Base-by-base conservation (phyloP, 2,888 invertebrate genomes). In the Agelastica alni region DNA sequence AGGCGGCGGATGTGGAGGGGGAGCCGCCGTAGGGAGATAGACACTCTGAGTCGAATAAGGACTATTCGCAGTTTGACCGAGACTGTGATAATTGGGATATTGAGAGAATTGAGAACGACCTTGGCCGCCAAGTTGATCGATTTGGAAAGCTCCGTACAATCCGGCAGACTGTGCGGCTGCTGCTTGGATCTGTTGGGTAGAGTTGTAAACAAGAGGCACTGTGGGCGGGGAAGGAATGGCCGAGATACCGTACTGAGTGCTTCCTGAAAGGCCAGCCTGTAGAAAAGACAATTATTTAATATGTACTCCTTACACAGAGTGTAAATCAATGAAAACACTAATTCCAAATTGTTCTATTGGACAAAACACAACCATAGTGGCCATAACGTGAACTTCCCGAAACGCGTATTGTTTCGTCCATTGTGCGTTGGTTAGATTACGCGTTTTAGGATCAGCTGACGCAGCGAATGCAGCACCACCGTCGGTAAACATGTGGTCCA, bases 201-300 rank as follows among this genome's bases (percentile, higher is more conserved):
- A 88, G 74, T 91, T 91, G 70, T 88, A 91, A 48, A 92, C 88
- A 6, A 89, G 87, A 16, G 88, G 88, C 44, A 92, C 89, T 9
- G 90, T 88, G 14, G 89, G 88, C 12, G 93, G 93, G 47, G 92
- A 93, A 22, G 93, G 93, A 59, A 93, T 91, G 18, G 92, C 89
- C 13, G 92, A 87, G 72, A 93, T 86, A 47, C 89, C 88, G 67
- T 88, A 92, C 54, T 89, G 89, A 1, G 80, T 81, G 39, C 72
- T 75, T 13, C 76, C 76, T 5, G 66, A 59, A 12, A 75, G 65
- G 39, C 72, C 70, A n/a, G 74, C 70, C 79, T 80, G 59, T 17
- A 70, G 69, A 44, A 56, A 37, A 20, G 7, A 2, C 5, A 16
- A 43, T n/a, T n/a, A n/a, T n/a, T n/a, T n/a, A n/a, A n/a, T n/a